Evolutionary conservation across 2,797 vertebrate genomes (phyloP), one percentile per base, ranked within the genome.

Genomic region (Denticeps clupeoides): DNA sequence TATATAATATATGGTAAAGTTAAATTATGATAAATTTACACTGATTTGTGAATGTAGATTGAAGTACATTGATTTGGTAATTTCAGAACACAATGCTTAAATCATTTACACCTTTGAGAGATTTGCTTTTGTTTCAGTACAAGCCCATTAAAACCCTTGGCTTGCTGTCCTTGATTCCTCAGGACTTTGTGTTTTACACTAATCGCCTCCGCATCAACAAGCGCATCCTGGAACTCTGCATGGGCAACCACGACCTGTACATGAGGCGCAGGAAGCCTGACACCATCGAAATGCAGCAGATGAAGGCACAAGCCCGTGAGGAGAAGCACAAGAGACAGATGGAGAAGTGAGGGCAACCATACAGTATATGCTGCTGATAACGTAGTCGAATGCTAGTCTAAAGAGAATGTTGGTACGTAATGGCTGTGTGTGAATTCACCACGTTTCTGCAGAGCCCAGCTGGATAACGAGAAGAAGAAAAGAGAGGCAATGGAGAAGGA

Each of bases 211-310:
- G 89, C 31, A 83, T 99, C 56, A 97, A 95, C 83, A 98, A 97
- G 71, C 71, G 87, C 56, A 91, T 99, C 74, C 77, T 97, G 63
- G 85, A 86, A 66, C 81, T 97, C 3, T 95, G 91, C 73, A 94
- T 92, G 85, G 91, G 90, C 7, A 98, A 99, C 80, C 92, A 97
- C 0, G 89, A 93, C 5, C 79, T 94, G 64, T 97, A 94, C 60
- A 89, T 90, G 84, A 82, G 87, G 40, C 89, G 94, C 58, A 81
- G 93, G 59, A 94, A 93, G 70, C 67, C 89, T 0, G 92, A 99
- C 76, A 91, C 78, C 67, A 97, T 98, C 16, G 95, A 99, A 70
- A 90, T 99, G 15, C 95, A 99, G 71, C 93, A 99, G 81, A 99
- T 99, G 95, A 99, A 93, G 78, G 87, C 91, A 26, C 92, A 97